Base-by-base conservation (phyloP, 2,888 invertebrate genomes). In the Marronus borbonicus region DNA sequence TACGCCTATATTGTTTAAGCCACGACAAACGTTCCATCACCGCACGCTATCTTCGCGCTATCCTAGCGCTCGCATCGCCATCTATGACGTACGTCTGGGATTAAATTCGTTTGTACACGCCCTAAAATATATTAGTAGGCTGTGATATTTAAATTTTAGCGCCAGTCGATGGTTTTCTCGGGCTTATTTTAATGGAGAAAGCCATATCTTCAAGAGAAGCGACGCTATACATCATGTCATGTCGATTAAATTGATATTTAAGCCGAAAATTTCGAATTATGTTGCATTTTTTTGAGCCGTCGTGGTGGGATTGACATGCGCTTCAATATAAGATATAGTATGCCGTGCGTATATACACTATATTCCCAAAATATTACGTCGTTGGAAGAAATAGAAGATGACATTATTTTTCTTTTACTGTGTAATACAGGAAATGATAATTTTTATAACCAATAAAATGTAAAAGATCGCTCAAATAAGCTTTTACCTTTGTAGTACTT, bases 1-100 rank as follows among this genome's bases (percentile, higher is more conserved):
- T 92, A 92, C 92, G 92, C 92, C 92, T 89, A 87, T 87, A 86
- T 85, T 85, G 84, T 79, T 78, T 82, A 64, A 88, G 80, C 83
- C 79, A n/a, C 60, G 87, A 87, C 85, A 24, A 44, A 76, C 80
- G 72, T 14, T 62, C n/a, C 24, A 39, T 20, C 44, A 10, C 12
- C 36, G 50, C 8, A 12, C 44, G 44, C 12, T 44, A 12, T 76
- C 76, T 68, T 74, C 12, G 60, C 55, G 58, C 39, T 28, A 3
- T 14, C 5, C 20, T 7, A 17, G 31, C 39, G 8, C 31, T 12
- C 39, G 49, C 2, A 17, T 64, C 28, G 17, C 62, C 44, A 39
- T 70, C 62, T 28, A 24, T 17, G 44, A 78, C 78, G 78, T 78
- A 65, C 36, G 72, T 79, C 79, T 14, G 10, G 14, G n/a, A 44